Percentiles rank a stretch among this genome's conserved stretches.
Evolutionary conservation across 1,140 invertebrate species (phyloP).

Genomic region (Zelostemma sp.): DNA sequence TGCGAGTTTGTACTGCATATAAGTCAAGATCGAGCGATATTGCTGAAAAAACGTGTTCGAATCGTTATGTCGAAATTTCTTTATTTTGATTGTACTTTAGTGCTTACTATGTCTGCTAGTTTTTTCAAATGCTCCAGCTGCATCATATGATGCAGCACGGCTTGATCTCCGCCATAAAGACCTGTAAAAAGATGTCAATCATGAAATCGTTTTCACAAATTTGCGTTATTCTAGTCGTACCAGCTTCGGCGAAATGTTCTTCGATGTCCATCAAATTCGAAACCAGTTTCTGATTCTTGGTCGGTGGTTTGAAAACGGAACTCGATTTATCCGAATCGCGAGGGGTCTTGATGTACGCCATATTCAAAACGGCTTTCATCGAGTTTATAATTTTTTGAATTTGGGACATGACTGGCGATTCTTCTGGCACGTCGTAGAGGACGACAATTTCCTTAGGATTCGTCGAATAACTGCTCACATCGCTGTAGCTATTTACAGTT

Average conservation of each 20-base stretch:
- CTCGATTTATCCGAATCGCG: conserved; percentile 28
- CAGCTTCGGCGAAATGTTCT: conserved; percentile 70
- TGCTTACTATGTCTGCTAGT: neutral
- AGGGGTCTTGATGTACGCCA: conserved; percentile 17
- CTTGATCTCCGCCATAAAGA: conserved; percentile 73
- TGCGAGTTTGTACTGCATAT: conserved; percentile 49
- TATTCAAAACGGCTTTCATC: conserved; percentile 15
- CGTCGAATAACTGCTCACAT: conserved; percentile 76
- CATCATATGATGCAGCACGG: conserved; percentile 73
- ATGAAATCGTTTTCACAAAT: neutral
- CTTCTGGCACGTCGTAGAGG: conserved; percentile 31
- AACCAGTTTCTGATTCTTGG: conserved; percentile 63
- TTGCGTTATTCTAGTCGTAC: conserved; percentile 51
- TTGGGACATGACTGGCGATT: neutral
- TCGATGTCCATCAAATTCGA: conserved; percentile 64
- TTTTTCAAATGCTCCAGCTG: conserved; percentile 75
- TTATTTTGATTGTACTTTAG: too few relatives aligned
- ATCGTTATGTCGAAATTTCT: too few relatives aligned
- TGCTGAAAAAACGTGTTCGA: too few relatives aligned
- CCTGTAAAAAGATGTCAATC: conserved; percentile 43
- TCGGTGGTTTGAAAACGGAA: conserved; percentile 41
- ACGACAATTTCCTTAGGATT: conserved; percentile 72
- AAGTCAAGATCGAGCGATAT: too few relatives aligned
- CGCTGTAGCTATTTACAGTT: conserved; percentile 76
- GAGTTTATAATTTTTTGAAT: conserved; percentile 26